A percentile compares a stretch with the other conserved stretches of the same genome.
These are phyloP conservation scores for Synanthedon formicaeformis DNA, from an alignment of 2,888 invertebrate genomes.

Conservation along the genomic window DNA sequence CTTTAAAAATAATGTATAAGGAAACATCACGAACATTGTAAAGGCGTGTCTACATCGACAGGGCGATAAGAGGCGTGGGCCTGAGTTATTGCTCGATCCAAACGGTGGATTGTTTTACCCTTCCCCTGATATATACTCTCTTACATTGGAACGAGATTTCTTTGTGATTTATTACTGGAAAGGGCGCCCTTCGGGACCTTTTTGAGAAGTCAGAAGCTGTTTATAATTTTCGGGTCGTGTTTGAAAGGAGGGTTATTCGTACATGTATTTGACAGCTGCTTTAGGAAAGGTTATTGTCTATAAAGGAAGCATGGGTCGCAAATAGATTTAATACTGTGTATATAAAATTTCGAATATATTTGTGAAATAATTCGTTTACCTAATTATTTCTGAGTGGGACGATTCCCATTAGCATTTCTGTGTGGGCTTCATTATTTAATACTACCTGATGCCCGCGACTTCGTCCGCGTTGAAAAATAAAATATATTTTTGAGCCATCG, in stretches of 20 bases:
- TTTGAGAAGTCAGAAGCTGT: conserved; percentile 9
- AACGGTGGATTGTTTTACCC: conserved; percentile 25
- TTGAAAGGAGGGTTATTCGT: background rate
- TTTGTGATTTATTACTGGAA: conserved; percentile 24
- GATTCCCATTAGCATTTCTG: too few species aligned
- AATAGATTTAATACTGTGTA: too few species aligned
- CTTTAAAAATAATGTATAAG: background rate
- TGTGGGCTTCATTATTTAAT: too few species aligned
- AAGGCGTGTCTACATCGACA: background rate
- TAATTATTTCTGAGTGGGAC: too few species aligned
- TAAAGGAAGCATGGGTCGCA: background rate
- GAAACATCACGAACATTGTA: background rate
- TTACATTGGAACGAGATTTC: conserved; percentile 19
- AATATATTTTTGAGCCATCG: too few species aligned
- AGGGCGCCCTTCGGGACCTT: conserved; percentile 5
- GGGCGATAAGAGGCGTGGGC: background rate
- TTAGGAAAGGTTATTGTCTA: background rate
- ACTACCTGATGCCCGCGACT: too few species aligned
- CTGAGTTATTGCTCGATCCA: background rate
- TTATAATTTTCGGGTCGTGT: conserved; percentile 9
- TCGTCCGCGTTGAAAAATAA: too few species aligned
- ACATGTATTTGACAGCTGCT: background rate
- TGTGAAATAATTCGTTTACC: too few species aligned
- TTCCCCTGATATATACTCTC: conserved; percentile 23
- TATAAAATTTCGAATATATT: too few species aligned